Evolutionary conservation across 2,797 vertebrate species (phyloP).

Genomic region (Eulemur coronatus): DNA sequence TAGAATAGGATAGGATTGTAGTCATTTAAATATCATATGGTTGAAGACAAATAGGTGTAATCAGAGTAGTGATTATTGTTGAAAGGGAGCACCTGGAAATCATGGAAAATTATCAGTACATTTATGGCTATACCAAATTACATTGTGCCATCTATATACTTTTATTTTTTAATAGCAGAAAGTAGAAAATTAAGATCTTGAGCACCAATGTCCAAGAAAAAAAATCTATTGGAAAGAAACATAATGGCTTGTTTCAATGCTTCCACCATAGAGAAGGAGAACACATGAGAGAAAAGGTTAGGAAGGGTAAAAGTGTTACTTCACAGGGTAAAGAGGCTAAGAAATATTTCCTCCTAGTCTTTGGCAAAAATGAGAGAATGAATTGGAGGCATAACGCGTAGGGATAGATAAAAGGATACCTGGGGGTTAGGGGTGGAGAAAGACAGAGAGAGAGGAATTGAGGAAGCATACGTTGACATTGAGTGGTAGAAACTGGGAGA

Average conservation of each 20-base stretch:
- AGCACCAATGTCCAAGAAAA: neutral
- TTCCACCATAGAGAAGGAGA: neutral
- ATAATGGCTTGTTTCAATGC: neutral
- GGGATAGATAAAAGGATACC: neutral
- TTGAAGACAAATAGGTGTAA: neutral
- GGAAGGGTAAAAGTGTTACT: neutral
- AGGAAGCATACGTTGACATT: neutral
- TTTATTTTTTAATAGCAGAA: neutral
- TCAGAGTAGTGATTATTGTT: neutral
- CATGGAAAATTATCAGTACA: neutral
- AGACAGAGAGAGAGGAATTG: neutral
- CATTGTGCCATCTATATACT: neutral
- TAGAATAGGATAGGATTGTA: neutral
- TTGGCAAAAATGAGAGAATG: neutral
- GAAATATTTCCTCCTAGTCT: neutral
- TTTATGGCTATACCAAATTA: neutral
- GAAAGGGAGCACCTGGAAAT: neutral
- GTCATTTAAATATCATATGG: neutral
- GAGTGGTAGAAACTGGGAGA: neutral
- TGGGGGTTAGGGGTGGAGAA: neutral
- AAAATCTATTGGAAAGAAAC: neutral
- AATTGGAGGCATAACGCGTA: neutral
- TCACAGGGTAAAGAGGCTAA: neutral
- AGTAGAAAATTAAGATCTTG: slow-evolving; percentile 8
- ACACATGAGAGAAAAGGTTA: neutral